Evolutionary conservation across 2,797 vertebrate genomes (phyloP).

Genomic region (Alectoris magna): DNA sequence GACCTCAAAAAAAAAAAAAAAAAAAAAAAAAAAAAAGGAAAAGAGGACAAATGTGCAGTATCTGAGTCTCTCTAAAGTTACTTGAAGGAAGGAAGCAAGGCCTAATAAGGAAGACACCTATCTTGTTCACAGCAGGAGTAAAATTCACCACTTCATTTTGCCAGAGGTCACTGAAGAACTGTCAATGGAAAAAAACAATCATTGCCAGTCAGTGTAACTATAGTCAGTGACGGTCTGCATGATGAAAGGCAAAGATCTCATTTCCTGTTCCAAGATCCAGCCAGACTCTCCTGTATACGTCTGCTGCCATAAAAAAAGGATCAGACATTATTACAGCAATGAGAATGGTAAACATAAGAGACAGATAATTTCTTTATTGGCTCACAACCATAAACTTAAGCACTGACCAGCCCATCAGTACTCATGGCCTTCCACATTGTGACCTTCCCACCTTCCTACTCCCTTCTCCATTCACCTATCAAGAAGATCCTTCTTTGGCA

Average conservation of each 20-base stretch:
- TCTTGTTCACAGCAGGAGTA: background rate
- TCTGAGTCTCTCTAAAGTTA: background rate
- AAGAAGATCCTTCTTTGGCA: background rate
- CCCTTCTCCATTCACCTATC: background rate
- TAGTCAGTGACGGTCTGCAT: background rate
- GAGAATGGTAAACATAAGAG: background rate
- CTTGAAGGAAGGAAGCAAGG: accelerated
- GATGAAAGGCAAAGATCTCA: background rate
- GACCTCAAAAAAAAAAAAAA: background rate
- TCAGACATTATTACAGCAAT: background rate
- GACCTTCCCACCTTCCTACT: background rate
- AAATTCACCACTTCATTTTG: background rate
- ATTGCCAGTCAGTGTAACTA: background rate
- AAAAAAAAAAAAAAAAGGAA: background rate
- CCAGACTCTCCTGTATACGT: background rate
- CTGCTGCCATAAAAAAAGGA: background rate
- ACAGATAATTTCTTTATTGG: background rate
- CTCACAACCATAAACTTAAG: background rate
- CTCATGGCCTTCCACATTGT: background rate
- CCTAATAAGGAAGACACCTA: background rate
- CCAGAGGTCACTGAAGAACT: background rate
- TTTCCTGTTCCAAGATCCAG: background rate
- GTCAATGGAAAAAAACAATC: background rate
- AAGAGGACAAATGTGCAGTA: background rate
- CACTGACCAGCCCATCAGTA: background rate